Base-by-base conservation (phyloP, 64 coral and sea anemone species). In the Exaiptasia diaphana region DNA sequence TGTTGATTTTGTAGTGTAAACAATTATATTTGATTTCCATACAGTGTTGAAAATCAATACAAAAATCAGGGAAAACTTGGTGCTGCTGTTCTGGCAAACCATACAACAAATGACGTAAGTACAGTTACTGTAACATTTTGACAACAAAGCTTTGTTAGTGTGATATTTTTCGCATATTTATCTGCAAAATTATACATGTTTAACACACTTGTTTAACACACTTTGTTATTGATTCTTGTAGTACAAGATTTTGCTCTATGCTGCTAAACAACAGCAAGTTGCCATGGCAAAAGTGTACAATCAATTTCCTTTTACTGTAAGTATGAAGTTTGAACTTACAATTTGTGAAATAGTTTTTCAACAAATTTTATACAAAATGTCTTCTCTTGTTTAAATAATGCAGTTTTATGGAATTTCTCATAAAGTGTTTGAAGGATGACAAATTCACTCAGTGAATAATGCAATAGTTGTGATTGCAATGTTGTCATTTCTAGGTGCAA, bases 1-100 rank as follows among this genome's bases (percentile, higher is more conserved):
- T n/a, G n/a, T n/a, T n/a, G n/a, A n/a, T n/a, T n/a, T n/a, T n/a
- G n/a, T n/a, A n/a, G n/a, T n/a, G n/a, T 46, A 46, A 7, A 46
- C 21, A 35, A 35, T 36, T 65, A 36, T 35, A 35, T 36, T 21
- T 4, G n/a, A 4, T 7, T 30, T 20, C 0, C 13, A 72, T 80
- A n/a, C 15, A 99, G 95, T 79, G 80, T 99, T 39, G 91, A 89
- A 76, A 88, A 88, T 26, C 95, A 99, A 64, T 92, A 99, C 73
- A 76, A 81, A 5, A 99, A 81, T 62, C 95, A 99, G 70, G 95
- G 95, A 53, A 99, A 99, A 67, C 81, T 99, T 26, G 95, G 95
- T 40, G 95, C 80, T 57, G 95, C 95, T 44, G 60, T 99, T 4
- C 67, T 99, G 17, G 95, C 84, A 25, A 99, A 93, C 44, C 89